phyloP scores from a whole-genome alignment of 2,888 invertebrate genomes.

The Pherbina coryleti region DNA sequence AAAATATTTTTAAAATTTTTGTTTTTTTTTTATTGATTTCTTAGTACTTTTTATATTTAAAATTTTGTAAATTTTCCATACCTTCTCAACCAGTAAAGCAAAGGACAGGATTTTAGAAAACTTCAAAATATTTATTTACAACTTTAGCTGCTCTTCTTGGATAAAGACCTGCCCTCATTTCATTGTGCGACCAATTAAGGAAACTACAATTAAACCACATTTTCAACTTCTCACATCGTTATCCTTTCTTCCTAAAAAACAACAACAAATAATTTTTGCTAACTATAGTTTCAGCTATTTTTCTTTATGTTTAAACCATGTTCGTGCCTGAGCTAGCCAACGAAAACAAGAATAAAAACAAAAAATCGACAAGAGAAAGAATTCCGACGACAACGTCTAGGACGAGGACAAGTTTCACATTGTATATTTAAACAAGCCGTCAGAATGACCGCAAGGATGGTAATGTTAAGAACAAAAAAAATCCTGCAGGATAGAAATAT shows the following conservation, averaged over 20 bases:
- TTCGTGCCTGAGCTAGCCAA: constrained; percentile 15
- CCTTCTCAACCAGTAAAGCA: too few species aligned
- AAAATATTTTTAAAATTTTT: too few species aligned
- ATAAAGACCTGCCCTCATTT: too few species aligned
- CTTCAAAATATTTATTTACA: too few species aligned
- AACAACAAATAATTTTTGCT: not conserved
- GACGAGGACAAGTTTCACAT: constrained; percentile 52
- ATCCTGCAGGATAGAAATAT: not conserved
- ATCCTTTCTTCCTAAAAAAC: not conserved
- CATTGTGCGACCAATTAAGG: constrained; percentile 6
- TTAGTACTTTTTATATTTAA: too few species aligned
- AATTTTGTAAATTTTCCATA: too few species aligned
- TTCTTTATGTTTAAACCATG: constrained; percentile 4
- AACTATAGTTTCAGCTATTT: constrained; percentile 20
- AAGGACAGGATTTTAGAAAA: too few species aligned
- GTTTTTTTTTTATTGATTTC: too few species aligned
- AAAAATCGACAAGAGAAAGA: constrained; percentile 18
- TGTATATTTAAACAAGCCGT: constrained; percentile 49
- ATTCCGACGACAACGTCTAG: constrained; percentile 41
- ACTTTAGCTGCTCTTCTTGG: too few species aligned
- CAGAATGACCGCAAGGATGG: constrained; percentile 40
- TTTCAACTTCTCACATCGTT: constrained; percentile 32
- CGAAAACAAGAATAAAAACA: constrained; percentile 21
- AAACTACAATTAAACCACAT: constrained; percentile 28
- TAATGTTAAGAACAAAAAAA: constrained; percentile 35